Conservation (phyloP, 2,888 invertebrate genomes). For the Clunio marinus region DNA sequence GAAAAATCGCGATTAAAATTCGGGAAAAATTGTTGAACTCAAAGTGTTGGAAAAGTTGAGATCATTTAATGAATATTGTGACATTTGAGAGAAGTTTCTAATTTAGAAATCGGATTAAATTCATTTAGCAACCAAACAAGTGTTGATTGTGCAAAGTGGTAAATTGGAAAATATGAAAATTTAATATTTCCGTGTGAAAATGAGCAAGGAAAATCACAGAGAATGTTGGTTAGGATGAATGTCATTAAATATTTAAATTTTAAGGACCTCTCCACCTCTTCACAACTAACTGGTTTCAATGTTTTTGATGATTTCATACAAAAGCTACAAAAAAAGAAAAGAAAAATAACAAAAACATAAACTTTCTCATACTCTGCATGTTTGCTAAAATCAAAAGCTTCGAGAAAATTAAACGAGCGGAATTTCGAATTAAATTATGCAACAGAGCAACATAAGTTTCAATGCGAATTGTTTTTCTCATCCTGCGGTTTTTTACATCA, state of each 20-base stretch:
- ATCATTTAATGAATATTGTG: background rate
- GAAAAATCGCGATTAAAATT: background rate
- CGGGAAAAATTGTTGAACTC: too few species aligned
- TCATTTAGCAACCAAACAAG: background rate
- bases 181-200: background rate
- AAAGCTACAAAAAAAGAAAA: background rate
- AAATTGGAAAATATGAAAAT: background rate
- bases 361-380: too few species aligned
- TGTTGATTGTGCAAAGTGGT: constrained; percentile 6
- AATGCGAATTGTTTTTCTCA: background rate
- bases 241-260: constrained; percentile 35
- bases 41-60: background rate
- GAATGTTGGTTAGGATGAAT: background rate
- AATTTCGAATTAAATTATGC: constrained; percentile 35
- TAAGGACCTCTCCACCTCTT: background rate
- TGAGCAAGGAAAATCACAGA: background rate
- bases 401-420: constrained; percentile 5
- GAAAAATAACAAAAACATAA: too few species aligned
- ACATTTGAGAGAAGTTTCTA: background rate
- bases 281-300: constrained; percentile 8
- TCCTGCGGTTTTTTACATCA: background rate
- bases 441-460: constrained; percentile 30
- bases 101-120: background rate
- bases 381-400: constrained; percentile 18
- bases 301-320: background rate